These are phyloP conservation scores for Macrotis lagotis DNA, from an alignment of 2,113 vertebrate genomes.

Conservation along the genomic window DNA sequence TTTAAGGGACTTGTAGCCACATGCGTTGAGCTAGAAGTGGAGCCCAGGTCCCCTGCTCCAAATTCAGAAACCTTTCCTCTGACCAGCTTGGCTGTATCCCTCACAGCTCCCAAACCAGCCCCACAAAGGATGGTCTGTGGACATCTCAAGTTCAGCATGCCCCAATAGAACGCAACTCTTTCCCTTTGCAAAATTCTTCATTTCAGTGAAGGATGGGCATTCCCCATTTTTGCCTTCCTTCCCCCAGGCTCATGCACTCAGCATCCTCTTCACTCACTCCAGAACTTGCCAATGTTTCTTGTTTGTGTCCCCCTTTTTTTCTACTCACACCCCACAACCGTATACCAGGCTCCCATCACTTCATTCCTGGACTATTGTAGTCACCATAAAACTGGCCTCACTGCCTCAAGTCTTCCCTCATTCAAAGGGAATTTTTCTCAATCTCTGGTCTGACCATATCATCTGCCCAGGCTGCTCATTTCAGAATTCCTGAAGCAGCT, in stretches of 20 bases:
- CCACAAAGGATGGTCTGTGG: background rate
- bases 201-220: background rate
- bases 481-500: background rate
- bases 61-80: background rate
- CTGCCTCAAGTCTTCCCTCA: background rate
- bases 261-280: background rate
- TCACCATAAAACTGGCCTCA: background rate
- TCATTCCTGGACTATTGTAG: background rate
- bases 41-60: background rate
- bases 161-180: background rate
- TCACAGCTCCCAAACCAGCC: background rate
- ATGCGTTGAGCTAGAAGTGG: background rate
- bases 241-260: too few species aligned
- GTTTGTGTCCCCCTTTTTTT: background rate
- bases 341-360: background rate
- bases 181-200: background rate
- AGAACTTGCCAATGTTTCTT: background rate
- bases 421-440: background rate
- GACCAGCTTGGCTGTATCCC: background rate
- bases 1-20: background rate
- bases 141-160: background rate
- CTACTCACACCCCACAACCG: too few species aligned
- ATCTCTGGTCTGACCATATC: background rate
- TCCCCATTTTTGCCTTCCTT: background rate
- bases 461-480: background rate